Evolutionary conservation across 2,797 vertebrate species (phyloP), one percentile per base, ranked within the genome.

Genomic region (Ctenosaura bakeri): DNA sequence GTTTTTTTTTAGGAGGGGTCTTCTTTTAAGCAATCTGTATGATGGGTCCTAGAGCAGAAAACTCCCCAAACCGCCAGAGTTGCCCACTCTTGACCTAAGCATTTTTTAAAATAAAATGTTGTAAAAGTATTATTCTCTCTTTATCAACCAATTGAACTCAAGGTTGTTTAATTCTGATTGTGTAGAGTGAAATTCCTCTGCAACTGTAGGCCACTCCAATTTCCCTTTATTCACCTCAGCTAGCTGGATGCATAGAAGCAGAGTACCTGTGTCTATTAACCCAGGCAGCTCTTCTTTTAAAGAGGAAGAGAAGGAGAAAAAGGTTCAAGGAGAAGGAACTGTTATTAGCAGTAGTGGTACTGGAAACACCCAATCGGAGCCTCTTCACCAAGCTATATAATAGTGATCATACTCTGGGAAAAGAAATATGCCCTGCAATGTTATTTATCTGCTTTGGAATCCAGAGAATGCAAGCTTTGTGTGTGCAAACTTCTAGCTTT

Each of bases 191-290:
- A 56, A 59, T 73, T 38, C 52, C 56, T n/a, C 22, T 76, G 38
- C 54, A 20, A 26, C 3, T 14, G 14, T 56, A 22, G 73, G 22
- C 54, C 46, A 62, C 22, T 76, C 52, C 35, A 38, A 14, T 42
- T 54, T 35, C 29, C 38, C 42, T 87, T 87, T 66, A 79, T 79
- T 79, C 26, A 46, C 32, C 84, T 38, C 13, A 24, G 18, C n/a
- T 59, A 64, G 69, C 9, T 83, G 69, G 54, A 42, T 83, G 56
- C 42, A 46, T 46, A 46, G 38, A 89, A 77, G 52, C 71, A 73
- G 79, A 88, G 20, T 26, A 59, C 26, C 52, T 88, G 79, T 42
- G 13, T n/a, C 81, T 83, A 18, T 83, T 83, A 76, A 83, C 71
- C 38, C 29, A 59, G 9, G 42, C 80, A 52, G 32, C 52, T 83